Evolutionary conservation across 2,113 vertebrate species (phyloP).

Genomic region (Anoura caudifer): DNA sequence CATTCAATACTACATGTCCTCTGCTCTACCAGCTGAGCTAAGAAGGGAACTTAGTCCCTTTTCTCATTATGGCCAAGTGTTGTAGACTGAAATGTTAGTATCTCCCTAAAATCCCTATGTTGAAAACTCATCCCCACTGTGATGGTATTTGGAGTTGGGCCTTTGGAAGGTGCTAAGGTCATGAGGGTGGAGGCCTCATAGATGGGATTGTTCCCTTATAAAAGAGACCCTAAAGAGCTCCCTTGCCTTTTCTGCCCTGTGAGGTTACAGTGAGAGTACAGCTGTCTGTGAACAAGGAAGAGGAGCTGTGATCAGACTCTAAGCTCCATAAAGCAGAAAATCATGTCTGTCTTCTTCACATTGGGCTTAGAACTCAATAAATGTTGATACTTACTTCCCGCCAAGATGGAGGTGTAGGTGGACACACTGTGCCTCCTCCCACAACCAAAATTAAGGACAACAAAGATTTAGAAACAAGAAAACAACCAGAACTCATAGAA

Average conservation of each 20-base stretch:
- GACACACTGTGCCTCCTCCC: too few species aligned
- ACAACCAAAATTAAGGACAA: too few species aligned
- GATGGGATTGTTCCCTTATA: not conserved
- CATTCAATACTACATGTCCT: not conserved
- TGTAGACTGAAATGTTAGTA: not conserved
- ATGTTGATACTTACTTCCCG: not conserved
- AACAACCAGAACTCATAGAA: too few species aligned
- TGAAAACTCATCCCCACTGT: not conserved
- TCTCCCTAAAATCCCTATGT: not conserved
- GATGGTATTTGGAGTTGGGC: not conserved
- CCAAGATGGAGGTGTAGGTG: too few species aligned
- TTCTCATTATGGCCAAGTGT: not conserved
- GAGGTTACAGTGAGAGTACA: not conserved
- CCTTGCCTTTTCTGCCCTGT: not conserved
- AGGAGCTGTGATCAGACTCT: not conserved
- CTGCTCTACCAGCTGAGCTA: not conserved
- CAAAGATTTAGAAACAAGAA: too few species aligned
- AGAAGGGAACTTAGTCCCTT: not conserved
- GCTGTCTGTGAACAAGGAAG: not conserved
- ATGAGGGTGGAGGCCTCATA: not conserved
- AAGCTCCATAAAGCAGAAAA: not conserved
- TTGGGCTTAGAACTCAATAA: not conserved
- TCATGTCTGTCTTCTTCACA: not conserved
- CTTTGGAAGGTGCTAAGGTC: not conserved
- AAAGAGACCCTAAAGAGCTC: not conserved